phyloP scores from a whole-genome alignment of 2,888 invertebrate species.

The Leistus spinibarbis region DNA sequence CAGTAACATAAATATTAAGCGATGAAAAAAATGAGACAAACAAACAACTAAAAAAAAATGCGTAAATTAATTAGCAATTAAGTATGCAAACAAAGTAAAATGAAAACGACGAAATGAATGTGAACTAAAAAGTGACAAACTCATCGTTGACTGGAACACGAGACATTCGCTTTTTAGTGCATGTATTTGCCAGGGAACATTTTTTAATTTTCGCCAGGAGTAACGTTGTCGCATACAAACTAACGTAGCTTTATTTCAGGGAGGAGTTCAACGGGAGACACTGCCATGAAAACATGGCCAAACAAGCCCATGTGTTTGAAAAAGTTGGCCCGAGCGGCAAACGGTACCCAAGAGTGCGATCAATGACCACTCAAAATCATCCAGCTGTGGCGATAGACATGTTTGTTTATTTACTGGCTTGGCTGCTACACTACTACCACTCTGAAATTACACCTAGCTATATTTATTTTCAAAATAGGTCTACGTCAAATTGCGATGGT shows the following conservation, averaged over 20 bases:
- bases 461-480: neutral
- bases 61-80: neutral
- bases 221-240: neutral
- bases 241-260: neutral
- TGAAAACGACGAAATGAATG: neutral
- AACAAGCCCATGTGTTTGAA: neutral
- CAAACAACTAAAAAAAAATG: too few species aligned
- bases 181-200: neutral
- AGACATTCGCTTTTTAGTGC: neutral
- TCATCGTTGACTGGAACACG: too few species aligned
- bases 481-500: neutral
- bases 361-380: neutral
- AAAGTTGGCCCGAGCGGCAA: neutral
- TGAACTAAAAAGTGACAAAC: neutral
- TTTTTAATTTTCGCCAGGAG: neutral
- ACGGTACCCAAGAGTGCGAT: neutral
- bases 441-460: neutral
- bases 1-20: neutral
- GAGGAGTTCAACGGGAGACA: neutral
- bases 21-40: neutral
- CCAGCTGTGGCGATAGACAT: neutral
- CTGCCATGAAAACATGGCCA: neutral
- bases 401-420: neutral
- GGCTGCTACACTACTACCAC: neutral
- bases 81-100: neutral